Evolutionary conservation across 2,797 vertebrate species (phyloP).

Genomic region (Rhodeus uyekii): DNA sequence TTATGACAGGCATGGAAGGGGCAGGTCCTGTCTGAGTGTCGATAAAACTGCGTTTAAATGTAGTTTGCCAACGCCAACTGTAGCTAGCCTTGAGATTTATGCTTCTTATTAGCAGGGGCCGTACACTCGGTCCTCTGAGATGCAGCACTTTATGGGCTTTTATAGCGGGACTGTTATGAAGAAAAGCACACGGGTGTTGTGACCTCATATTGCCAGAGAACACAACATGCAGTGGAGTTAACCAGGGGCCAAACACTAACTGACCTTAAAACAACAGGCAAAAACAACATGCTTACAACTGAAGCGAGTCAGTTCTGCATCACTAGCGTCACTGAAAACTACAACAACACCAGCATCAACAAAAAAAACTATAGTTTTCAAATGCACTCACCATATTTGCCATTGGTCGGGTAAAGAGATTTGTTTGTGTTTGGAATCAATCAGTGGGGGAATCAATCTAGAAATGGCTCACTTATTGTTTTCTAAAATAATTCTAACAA

Average conservation of each 20-base stretch:
- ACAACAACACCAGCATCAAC: too few species aligned
- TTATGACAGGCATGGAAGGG: slow-evolving; percentile 55
- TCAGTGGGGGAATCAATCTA: background rate
- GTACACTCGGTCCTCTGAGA: slow-evolving; percentile 45
- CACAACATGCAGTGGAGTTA: slow-evolving; percentile 38
- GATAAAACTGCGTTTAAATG: slow-evolving; percentile 63
- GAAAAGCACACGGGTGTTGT: slow-evolving; percentile 37
- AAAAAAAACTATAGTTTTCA: background rate
- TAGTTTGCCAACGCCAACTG: slow-evolving; percentile 54
- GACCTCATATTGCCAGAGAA: slow-evolving; percentile 40
- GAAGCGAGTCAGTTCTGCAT: background rate
- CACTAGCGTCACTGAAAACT: background rate
- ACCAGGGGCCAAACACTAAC: slow-evolving; percentile 34
- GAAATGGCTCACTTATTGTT: background rate
- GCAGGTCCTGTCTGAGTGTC: slow-evolving; percentile 48
- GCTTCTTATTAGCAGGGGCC: slow-evolving; percentile 60
- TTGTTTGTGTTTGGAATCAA: background rate
- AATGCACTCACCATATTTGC: background rate
- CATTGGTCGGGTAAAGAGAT: background rate
- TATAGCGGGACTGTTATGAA: slow-evolving; percentile 54
- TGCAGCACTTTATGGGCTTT: slow-evolving; percentile 55
- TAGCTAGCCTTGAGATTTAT: slow-evolving; percentile 59
- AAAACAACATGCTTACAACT: slow-evolving; percentile 12
- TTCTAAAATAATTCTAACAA: background rate
- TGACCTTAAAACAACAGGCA: slow-evolving; percentile 5